Evolutionary conservation across 2,888 invertebrate genomes (phyloP).

Genomic region (Salpingus planirostris): DNA sequence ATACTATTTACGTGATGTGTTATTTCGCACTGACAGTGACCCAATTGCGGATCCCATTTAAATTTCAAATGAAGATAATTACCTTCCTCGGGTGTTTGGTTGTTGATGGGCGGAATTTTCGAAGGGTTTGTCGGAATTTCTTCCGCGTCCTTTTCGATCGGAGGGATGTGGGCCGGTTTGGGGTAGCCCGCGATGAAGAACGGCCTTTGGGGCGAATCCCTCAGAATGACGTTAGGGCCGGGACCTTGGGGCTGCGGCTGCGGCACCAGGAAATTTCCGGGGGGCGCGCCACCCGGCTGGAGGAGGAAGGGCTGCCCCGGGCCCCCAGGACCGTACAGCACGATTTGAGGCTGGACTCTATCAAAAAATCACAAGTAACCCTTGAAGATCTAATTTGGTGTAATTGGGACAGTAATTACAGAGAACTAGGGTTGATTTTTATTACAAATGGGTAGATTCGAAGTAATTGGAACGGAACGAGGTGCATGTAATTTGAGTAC

Average conservation of each 20-base stretch:
- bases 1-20: conserved; percentile 10
- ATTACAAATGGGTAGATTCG: too few species aligned
- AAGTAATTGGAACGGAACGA: too few species aligned
- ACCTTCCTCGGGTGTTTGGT: conserved; percentile 12
- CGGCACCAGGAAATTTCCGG: conserved; percentile 34
- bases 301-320: conserved; percentile 35
- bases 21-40: conserved; percentile 13
- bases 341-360: conserved; percentile 34
- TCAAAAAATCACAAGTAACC: too few species aligned
- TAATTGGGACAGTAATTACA: too few species aligned
- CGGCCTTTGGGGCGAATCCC: conserved; percentile 21
- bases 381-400: too few species aligned
- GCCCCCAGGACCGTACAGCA: conserved; percentile 29
- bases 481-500: too few species aligned
- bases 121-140: conserved; percentile 36
- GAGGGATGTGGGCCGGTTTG: conserved; percentile 33
- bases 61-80: too few species aligned
- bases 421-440: too few species aligned
- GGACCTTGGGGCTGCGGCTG: conserved; percentile 20
- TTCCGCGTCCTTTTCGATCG: conserved; percentile 39
- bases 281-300: conserved; percentile 30
- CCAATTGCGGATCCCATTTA: conserved; percentile 7
- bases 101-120: conserved; percentile 29
- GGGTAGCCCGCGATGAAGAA: conserved; percentile 32
- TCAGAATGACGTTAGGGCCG: conserved; percentile 22